These are phyloP conservation scores for Zapus hudsonius DNA, from an alignment of 2,113 vertebrate species.

Conservation along the genomic window DNA sequence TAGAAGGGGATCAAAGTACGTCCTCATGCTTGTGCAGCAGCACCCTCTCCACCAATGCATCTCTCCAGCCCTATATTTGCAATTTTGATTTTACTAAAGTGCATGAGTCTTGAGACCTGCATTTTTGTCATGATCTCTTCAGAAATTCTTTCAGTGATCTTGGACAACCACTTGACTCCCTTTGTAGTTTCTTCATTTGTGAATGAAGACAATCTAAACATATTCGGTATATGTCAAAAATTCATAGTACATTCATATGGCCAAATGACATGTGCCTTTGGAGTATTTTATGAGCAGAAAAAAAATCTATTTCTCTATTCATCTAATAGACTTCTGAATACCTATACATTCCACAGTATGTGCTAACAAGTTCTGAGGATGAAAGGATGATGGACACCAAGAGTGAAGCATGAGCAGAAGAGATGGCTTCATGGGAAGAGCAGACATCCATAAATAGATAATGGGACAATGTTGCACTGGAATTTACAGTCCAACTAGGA, in stretches of 20 bases:
- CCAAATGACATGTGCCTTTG: neutral
- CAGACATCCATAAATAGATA: neutral
- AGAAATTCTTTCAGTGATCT: neutral
- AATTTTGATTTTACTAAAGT: neutral
- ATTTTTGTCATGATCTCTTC: neutral
- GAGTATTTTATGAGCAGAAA: neutral
- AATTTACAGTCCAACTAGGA: neutral
- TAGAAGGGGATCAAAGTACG: too few species aligned
- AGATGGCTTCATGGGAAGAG: neutral
- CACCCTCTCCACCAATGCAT: too few species aligned
- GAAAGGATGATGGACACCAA: neutral
- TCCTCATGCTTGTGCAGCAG: too few species aligned
- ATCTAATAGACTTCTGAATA: neutral
- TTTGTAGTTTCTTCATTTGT: neutral
- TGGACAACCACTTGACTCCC: neutral
- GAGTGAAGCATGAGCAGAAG: accelerated
- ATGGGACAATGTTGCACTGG: neutral
- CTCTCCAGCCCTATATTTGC: neutral
- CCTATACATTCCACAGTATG: accelerated
- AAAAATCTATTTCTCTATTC: neutral
- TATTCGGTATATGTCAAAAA: neutral
- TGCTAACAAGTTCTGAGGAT: neutral
- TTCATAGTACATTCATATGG: neutral
- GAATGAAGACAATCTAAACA: neutral
- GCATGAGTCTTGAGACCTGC: neutral